Percentiles rank a stretch among this genome's conserved stretches.
phyloP scores from a whole-genome alignment of 2,888 invertebrate species.

The Apantesis nais region DNA sequence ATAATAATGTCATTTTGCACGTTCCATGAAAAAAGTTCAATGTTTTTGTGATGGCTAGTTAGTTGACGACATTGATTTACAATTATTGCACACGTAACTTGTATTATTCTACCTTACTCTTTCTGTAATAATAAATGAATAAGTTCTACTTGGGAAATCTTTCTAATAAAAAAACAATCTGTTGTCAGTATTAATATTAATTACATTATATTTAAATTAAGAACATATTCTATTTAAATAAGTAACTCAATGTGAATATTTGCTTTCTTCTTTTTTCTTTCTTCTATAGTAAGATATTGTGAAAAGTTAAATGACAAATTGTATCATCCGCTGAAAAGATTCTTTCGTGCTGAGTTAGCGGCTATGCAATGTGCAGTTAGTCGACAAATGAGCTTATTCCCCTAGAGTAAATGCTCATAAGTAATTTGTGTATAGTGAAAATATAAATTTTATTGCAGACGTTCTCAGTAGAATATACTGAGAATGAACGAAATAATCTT shows the following conservation, averaged over 20 bases:
- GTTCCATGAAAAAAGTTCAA: background rate
- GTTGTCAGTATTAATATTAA: too few species aligned
- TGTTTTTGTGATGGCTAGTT: background rate
- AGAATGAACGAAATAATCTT: conserved; percentile 50
- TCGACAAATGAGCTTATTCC: conserved; percentile 76
- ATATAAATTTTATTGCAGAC: too few species aligned
- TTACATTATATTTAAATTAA: background rate
- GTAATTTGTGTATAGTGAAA: too few species aligned
- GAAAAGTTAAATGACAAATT: conserved; percentile 68
- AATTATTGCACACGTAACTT: background rate
- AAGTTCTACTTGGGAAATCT: background rate
- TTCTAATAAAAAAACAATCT: too few species aligned
- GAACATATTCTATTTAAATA: background rate
- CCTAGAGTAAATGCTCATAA: conserved; percentile 73
- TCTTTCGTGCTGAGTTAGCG: conserved; percentile 61
- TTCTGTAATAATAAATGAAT: background rate
- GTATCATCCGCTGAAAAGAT: conserved; percentile 64
- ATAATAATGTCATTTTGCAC: background rate
- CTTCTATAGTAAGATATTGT: conserved; percentile 57
- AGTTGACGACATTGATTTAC: background rate
- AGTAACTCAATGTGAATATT: background rate
- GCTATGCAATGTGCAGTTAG: conserved; percentile 67
- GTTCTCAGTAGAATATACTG: too few species aligned
- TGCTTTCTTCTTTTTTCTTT: background rate
- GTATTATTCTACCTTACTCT: background rate